These are phyloP conservation scores for Pyrocephalus nanus DNA, from an alignment of 2,797 vertebrate species.

Conservation along the genomic window DNA sequence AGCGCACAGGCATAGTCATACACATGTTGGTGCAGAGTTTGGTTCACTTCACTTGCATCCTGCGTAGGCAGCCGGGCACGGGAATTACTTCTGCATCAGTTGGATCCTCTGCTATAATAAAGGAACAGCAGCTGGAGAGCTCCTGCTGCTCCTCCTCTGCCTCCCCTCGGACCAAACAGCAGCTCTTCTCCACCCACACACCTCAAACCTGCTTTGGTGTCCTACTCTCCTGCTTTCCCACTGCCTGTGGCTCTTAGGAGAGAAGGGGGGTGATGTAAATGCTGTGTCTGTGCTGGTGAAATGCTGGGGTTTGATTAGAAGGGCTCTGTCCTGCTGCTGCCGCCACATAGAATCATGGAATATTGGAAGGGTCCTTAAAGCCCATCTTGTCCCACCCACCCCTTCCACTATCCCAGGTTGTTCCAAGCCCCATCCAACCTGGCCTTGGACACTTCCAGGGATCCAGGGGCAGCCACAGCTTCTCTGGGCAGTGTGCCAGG, in stretches of 20 bases:
- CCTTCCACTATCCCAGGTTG: rapidly evolving
- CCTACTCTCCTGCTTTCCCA: neutral
- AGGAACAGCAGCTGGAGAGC: constrained; percentile 42
- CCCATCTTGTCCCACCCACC: rapidly evolving
- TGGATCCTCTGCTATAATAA: neutral
- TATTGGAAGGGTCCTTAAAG: neutral
- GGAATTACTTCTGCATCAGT: constrained; percentile 53
- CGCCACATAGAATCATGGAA: neutral
- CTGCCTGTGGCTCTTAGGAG: neutral
- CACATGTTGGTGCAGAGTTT: neutral
- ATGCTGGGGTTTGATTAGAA: neutral
- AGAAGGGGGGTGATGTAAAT: neutral
- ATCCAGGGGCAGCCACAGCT: neutral
- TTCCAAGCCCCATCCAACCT: rapidly evolving
- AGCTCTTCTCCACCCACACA: neutral
- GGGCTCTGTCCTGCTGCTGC: neutral
- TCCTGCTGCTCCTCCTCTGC: neutral
- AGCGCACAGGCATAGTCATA: neutral
- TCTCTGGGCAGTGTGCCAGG: neutral
- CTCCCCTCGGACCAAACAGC: neutral
- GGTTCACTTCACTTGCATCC: constrained; percentile 53
- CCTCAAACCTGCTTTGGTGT: neutral
- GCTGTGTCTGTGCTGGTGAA: rapidly evolving
- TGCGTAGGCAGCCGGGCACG: constrained; percentile 34
- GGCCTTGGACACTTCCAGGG: neutral